phyloP scores from a whole-genome alignment of 2,113 vertebrate genomes.

The Forbesichthys agassizii region DNA sequence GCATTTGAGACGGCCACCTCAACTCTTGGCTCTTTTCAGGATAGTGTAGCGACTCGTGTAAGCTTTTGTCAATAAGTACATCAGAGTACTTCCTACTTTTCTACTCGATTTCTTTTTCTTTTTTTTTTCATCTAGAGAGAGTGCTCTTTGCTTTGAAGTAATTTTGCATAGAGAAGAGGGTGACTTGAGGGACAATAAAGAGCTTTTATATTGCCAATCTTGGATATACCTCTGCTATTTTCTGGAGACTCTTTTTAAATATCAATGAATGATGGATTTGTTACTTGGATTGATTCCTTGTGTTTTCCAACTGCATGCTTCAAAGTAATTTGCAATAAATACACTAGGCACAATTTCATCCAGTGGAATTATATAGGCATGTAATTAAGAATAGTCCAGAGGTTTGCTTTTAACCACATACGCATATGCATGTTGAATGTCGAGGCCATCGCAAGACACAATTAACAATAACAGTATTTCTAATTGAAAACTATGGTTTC shows the following conservation, averaged over 20 bases:
- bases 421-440: background rate
- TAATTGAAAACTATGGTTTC: no score
- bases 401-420: background rate
- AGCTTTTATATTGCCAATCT: slow-evolving; percentile 28
- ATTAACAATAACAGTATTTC: no score
- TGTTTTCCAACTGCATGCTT: background rate
- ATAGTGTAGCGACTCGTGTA: slow-evolving; percentile 25
- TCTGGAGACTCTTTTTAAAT: slow-evolving; percentile 24
- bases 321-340: background rate
- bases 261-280: background rate
- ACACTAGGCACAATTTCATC: no score
- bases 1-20: background rate
- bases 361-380: background rate
- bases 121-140: slow-evolving; percentile 49
- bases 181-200: slow-evolving; percentile 21
- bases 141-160: slow-evolving; percentile 57
- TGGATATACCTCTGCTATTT: slow-evolving; percentile 26
- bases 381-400: slow-evolving; percentile 1
- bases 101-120: slow-evolving; percentile 37
- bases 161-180: slow-evolving; percentile 35
- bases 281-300: background rate
- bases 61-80: slow-evolving; percentile 55
- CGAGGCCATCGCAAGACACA: no score
- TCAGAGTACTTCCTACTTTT: slow-evolving; percentile 52
- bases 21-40: slow-evolving; percentile 8